Conservation (phyloP, 2,797 vertebrate species). For the Danio kyathit region DNA sequence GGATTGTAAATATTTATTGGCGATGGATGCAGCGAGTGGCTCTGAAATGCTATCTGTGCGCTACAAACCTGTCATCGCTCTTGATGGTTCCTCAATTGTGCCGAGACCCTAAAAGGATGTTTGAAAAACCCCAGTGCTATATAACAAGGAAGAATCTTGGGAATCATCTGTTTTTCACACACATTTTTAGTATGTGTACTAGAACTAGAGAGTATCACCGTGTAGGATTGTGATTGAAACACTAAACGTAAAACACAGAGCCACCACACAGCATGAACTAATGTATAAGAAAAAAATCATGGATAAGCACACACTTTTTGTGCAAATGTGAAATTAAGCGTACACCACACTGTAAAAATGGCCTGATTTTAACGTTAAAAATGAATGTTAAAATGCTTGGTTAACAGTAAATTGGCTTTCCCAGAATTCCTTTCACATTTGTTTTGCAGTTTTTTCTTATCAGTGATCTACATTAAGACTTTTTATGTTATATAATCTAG, state of each 20-base stretch:
- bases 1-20: slow-evolving; percentile 58
- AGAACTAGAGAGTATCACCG: not conserved
- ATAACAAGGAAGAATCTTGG: not conserved
- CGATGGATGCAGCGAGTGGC: slow-evolving; percentile 25
- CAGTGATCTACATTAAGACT: too few relatives aligned
- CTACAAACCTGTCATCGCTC: slow-evolving; percentile 37
- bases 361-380: too few relatives aligned
- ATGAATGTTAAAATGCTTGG: too few relatives aligned
- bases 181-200: not conserved
- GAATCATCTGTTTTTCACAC: not conserved
- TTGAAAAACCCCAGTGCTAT: not conserved
- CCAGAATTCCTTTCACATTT: too few relatives aligned
- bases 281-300: too few relatives aligned
- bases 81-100: slow-evolving; percentile 29
- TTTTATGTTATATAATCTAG: too few relatives aligned
- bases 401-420: too few relatives aligned
- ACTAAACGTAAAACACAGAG: not conserved
- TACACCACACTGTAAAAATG: too few relatives aligned
- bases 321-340: too few relatives aligned
- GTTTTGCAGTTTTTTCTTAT: too few relatives aligned
- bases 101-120: slow-evolving; percentile 15
- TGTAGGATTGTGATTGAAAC: not conserved
- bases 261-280: too few relatives aligned
- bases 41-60: slow-evolving; percentile 52
- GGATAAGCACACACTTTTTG: too few relatives aligned